A percentile compares a stretch with the other conserved stretches of the same genome.
These are phyloP conservation scores for Toxotes jaculatrix DNA, from an alignment of 2,113 vertebrate species.

Conservation along the genomic window DNA sequence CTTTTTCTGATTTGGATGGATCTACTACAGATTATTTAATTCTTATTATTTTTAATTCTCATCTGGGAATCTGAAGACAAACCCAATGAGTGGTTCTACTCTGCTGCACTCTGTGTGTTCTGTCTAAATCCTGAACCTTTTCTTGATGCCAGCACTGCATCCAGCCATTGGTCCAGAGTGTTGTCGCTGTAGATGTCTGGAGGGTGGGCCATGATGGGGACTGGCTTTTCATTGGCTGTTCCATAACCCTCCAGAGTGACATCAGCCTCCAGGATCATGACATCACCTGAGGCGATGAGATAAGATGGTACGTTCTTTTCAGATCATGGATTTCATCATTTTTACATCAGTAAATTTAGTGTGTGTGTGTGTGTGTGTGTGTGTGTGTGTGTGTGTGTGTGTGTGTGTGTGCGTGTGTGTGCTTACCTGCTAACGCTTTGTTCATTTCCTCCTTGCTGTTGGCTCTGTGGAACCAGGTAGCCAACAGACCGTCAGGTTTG, in stretches of 20 bases:
- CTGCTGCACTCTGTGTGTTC: neutral
- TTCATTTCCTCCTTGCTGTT: slow-evolving; percentile 85
- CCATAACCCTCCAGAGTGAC: slow-evolving; percentile 84
- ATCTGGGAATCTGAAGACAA: neutral
- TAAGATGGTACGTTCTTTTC: neutral
- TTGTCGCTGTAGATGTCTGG: slow-evolving; percentile 87
- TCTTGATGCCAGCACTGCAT: slow-evolving; percentile 82
- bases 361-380: neutral
- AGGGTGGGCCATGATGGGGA: slow-evolving; percentile 91
- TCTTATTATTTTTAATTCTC: too few relatives aligned
- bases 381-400: neutral
- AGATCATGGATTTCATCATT: neutral
- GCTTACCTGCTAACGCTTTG: slow-evolving; percentile 84
- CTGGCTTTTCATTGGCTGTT: slow-evolving; percentile 80
- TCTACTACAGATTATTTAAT: too few relatives aligned
- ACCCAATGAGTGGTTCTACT: neutral
- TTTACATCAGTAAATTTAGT: neutral
- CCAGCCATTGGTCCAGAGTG: slow-evolving; percentile 87
- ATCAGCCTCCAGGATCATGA: slow-evolving; percentile 88
- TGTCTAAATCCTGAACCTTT: slow-evolving; percentile 79
- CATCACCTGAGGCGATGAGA: slow-evolving; percentile 69
- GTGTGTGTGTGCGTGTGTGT: slow-evolving; percentile 1
- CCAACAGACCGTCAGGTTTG: slow-evolving; percentile 82
- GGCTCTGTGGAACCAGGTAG: slow-evolving; percentile 87
- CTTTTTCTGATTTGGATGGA: neutral